These are phyloP conservation scores for Myiopsitta monachus DNA, from an alignment of 2,113 vertebrate genomes.

Conservation along the genomic window DNA sequence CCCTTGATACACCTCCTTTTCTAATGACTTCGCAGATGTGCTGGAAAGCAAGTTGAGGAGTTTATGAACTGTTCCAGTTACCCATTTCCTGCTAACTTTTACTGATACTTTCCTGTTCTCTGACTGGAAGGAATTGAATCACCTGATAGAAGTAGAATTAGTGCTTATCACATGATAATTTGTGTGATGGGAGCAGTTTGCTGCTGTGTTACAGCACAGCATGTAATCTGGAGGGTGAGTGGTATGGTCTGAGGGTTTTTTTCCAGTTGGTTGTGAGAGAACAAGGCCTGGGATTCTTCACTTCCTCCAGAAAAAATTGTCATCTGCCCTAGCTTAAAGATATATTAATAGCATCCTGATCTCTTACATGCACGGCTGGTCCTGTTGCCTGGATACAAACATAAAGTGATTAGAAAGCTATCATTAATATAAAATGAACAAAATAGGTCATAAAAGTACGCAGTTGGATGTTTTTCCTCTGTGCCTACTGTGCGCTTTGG, in stretches of 20 bases:
- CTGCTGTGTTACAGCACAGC: not conserved
- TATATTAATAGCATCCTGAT: constrained; percentile 27
- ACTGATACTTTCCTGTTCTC: not conserved
- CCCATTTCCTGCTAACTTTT: not conserved
- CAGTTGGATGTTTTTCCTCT: not conserved
- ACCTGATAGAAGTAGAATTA: not conserved
- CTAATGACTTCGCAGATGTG: not conserved
- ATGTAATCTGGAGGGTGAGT: not conserved
- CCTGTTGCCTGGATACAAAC: constrained; percentile 48
- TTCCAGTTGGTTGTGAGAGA: not conserved
- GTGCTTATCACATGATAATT: not conserved
- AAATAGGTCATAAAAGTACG: not conserved
- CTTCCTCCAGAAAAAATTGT: constrained; percentile 8
- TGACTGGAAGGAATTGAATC: not conserved
- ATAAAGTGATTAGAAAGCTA: constrained; percentile 20
- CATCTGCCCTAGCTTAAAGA: constrained; percentile 11
- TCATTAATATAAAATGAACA: constrained; percentile 25
- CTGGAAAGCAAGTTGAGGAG: not conserved
- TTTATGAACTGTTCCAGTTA: not conserved
- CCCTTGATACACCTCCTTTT: not conserved
- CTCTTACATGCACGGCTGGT: not conserved
- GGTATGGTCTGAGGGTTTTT: not conserved
- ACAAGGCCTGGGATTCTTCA: not conserved
- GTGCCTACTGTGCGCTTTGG: fast-evolving
- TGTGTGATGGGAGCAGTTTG: not conserved